phyloP scores from a whole-genome alignment of 2,113 vertebrate genomes.

The Helogale parvula region DNA sequence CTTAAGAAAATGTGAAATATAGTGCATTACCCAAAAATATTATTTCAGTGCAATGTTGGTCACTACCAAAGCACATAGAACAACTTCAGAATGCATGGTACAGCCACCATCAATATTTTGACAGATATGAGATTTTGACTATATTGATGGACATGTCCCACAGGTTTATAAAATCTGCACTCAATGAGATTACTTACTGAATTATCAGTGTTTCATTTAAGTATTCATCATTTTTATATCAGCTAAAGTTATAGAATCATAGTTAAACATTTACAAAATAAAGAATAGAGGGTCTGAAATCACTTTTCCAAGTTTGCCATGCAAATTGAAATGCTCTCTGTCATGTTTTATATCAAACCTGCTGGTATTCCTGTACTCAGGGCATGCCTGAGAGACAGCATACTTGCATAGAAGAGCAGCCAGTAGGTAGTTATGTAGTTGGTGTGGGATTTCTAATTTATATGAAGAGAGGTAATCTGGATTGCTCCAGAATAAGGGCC shows the following conservation, averaged over 20 bases:
- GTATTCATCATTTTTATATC: background rate
- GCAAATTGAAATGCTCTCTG: background rate
- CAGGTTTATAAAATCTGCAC: background rate
- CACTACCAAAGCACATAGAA: background rate
- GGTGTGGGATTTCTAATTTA: background rate
- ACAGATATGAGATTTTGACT: background rate
- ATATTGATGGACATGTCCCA: background rate
- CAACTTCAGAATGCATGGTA: background rate
- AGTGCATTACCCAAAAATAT: background rate
- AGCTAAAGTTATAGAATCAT: background rate
- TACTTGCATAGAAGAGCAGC: background rate
- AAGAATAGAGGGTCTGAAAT: background rate
- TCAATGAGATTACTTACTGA: background rate
- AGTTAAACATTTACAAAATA: background rate
- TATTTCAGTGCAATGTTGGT: background rate
- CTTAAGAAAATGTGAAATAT: conserved; percentile 46
- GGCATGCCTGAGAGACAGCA: background rate
- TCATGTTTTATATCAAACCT: background rate
- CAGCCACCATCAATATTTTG: background rate
- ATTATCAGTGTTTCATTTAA: background rate
- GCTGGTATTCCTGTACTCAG: background rate
- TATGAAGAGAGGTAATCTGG: background rate
- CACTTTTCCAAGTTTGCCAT: background rate
- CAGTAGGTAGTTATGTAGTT: background rate
- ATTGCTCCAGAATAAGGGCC: background rate